Conservation (phyloP, 2,113 vertebrate species). For the Sceloporus undulatus region DNA sequence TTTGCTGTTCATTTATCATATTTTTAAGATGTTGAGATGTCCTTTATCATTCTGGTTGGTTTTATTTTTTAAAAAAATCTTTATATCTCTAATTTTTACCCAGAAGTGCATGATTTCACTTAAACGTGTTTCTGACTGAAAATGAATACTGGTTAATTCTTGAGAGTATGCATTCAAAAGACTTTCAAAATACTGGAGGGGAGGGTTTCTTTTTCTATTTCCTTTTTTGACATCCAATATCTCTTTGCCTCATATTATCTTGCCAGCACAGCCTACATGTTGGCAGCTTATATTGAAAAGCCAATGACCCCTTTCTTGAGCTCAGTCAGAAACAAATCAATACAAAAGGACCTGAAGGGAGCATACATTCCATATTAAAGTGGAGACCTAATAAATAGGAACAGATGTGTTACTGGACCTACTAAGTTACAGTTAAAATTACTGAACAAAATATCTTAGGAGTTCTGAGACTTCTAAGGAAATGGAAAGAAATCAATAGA, state of each 20-base stretch:
- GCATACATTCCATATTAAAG: conserved; percentile 46
- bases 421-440: conserved; percentile 31
- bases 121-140: conserved; percentile 25
- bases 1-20: too few species aligned
- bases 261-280: conserved; percentile 21
- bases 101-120: conserved; percentile 18
- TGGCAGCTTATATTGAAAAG: conserved; percentile 42
- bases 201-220: neutral
- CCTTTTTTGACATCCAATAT: conserved; percentile 32
- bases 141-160: neutral
- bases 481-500: conserved; percentile 62
- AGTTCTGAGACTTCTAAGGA: conserved; percentile 48
- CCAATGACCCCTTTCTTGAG: conserved; percentile 37
- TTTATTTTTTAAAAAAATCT: too few species aligned
- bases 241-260: conserved; percentile 23
- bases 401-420: conserved; percentile 42
- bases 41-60: too few species aligned
- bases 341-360: neutral
- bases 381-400: conserved; percentile 53
- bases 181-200: neutral
- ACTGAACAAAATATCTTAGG: conserved; percentile 40
- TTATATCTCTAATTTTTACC: conserved; percentile 22
- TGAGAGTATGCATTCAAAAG: neutral
- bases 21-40: too few species aligned
- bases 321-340: conserved; percentile 56